These are phyloP conservation scores for Pantherophis alleghaniensis DNA, from an alignment of 2,797 vertebrate species.

Conservation along the genomic window DNA sequence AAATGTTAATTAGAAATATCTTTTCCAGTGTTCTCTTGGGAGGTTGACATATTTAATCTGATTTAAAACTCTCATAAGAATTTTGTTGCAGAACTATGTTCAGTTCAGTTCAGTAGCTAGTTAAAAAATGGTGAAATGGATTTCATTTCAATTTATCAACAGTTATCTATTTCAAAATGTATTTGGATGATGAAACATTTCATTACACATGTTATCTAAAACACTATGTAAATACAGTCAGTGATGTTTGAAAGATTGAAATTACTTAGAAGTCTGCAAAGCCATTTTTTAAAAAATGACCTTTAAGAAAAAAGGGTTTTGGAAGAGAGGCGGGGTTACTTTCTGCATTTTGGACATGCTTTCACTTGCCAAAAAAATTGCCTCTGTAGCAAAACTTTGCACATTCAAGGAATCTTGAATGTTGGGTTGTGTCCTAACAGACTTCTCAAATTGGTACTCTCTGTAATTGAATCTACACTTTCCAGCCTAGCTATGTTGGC, in stretches of 20 bases:
- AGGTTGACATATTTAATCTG: constrained; percentile 42
- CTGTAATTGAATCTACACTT: background rate
- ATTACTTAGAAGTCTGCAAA: constrained; percentile 16
- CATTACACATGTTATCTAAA: constrained; percentile 48
- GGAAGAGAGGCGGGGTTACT: background rate
- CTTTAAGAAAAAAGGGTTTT: constrained; percentile 24
- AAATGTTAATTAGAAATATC: constrained; percentile 53
- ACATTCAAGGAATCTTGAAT: background rate
- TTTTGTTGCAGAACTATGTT: constrained; percentile 36
- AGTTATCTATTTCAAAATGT: constrained; percentile 30
- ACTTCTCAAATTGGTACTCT: background rate
- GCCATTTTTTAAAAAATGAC: constrained; percentile 14
- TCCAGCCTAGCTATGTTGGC: background rate
- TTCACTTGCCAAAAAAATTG: background rate
- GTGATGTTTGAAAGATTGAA: background rate
- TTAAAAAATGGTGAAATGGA: constrained; percentile 45
- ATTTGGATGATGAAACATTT: constrained; percentile 45
- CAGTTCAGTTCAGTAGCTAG: constrained; percentile 25
- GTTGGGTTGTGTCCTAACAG: constrained; percentile 7
- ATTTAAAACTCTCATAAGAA: constrained; percentile 31
- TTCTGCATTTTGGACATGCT: background rate
- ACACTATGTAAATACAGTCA: constrained; percentile 35
- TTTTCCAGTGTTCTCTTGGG: constrained; percentile 44
- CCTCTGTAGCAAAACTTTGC: background rate
- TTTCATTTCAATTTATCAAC: constrained; percentile 58